Conservation (phyloP, 2,888 invertebrate genomes). For the Phasia obesa region DNA sequence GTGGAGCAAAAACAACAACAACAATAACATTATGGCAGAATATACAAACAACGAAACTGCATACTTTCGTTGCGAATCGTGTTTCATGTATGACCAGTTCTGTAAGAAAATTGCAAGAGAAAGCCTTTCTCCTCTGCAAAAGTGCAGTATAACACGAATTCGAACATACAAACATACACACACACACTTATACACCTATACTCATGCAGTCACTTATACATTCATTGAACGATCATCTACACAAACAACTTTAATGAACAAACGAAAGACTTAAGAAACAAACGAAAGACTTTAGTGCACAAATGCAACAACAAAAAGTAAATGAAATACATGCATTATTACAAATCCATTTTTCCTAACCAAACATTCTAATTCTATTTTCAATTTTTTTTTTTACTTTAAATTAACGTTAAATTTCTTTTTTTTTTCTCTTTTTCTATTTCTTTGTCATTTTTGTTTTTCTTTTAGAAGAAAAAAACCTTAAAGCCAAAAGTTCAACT, state of each 20-base stretch:
- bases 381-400: neutral
- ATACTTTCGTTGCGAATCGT: conserved; percentile 73
- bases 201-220: neutral
- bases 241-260: conserved; percentile 14
- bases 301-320: conserved; percentile 32
- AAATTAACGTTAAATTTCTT: neutral
- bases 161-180: neutral
- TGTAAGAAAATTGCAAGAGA: conserved; percentile 76
- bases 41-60: conserved; percentile 53
- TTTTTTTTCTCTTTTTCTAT: neutral
- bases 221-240: neutral
- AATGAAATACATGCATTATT: conserved; percentile 52
- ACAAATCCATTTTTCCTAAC: conserved; percentile 6
- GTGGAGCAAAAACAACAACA: conserved; percentile 42
- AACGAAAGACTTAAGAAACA: conserved; percentile 62
- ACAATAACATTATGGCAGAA: conserved; percentile 34
- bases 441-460: too few species aligned
- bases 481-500: conserved; percentile 11
- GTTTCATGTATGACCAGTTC: conserved; percentile 76
- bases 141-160: conserved; percentile 29
- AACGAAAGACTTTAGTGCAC: conserved; percentile 22
- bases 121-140: conserved; percentile 78
- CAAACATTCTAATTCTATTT: conserved; percentile 56
- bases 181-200: neutral
- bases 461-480: neutral